phyloP scores from a whole-genome alignment of 2,888 invertebrate species.

The Tubulanus polymorphus region DNA sequence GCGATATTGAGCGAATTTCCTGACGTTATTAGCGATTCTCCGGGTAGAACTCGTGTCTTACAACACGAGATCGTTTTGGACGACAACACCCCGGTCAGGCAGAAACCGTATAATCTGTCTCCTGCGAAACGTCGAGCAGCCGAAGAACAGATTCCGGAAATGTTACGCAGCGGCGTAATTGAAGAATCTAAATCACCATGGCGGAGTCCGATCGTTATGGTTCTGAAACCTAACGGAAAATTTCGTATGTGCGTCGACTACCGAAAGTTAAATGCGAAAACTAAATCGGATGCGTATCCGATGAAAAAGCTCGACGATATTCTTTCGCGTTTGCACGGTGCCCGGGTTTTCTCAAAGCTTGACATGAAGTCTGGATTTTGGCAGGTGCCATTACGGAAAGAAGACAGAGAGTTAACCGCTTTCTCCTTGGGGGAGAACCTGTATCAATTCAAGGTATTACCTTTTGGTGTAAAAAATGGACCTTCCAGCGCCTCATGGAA shows the following conservation, averaged over 20 bases:
- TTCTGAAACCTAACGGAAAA: not conserved
- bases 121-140: not conserved
- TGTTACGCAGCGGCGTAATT: not conserved
- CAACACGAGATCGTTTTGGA: not conserved
- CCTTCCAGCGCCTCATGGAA: constrained; percentile 11
- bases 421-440: constrained; percentile 8
- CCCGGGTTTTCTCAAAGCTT: not conserved
- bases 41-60: not conserved
- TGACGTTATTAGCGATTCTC: not conserved
- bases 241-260: not conserved
- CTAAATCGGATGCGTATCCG: not conserved
- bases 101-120: not conserved
- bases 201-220: constrained; percentile 1
- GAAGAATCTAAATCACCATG: not conserved
- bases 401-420: constrained; percentile 11
- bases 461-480: constrained; percentile 14
- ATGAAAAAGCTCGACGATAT: not conserved
- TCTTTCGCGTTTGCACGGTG: not conserved
- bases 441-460: constrained; percentile 12
- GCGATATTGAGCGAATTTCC: not conserved
- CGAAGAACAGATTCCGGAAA: not conserved
- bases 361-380: not conserved
- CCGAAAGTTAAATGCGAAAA: not conserved
- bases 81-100: not conserved
- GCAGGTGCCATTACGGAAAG: constrained; percentile 4